A percentile compares a stretch with the other conserved stretches of the same genome.
Evolutionary conservation across 2,888 invertebrate genomes (phyloP).

Genomic region (Euproctis similis): DNA sequence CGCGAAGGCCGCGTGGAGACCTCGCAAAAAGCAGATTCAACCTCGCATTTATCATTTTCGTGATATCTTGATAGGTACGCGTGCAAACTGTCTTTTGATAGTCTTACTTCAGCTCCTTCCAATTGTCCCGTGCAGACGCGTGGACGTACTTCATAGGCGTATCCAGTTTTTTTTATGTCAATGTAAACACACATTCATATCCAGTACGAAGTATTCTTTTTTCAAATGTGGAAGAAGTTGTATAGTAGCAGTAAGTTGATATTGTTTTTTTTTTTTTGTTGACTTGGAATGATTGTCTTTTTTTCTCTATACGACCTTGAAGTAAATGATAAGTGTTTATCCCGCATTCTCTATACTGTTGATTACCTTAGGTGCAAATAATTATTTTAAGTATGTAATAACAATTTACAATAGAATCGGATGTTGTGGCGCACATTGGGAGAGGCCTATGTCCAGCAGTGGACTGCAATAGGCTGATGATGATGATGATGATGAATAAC

Average conservation of each 20-base stretch:
- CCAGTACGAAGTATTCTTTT: too few species aligned
- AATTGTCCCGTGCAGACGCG: conserved; percentile 34
- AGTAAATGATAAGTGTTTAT: conserved; percentile 9
- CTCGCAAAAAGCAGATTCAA: conserved; percentile 61
- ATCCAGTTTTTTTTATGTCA: conserved; percentile 4
- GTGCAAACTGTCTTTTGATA: conserved; percentile 50
- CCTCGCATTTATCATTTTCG: conserved; percentile 64
- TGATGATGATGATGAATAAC: too few species aligned
- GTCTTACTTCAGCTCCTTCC: conserved; percentile 42
- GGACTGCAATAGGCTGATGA: too few species aligned
- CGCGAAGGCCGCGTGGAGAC: conserved; percentile 55
- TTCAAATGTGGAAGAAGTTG: conserved; percentile 36
- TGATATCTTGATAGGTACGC: conserved; percentile 64
- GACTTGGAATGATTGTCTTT: conserved; percentile 4
- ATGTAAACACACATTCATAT: too few species aligned
- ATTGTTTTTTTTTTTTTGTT: conserved; percentile 11
- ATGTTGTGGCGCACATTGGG: too few species aligned
- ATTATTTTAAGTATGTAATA: too few species aligned
- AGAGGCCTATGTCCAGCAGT: too few species aligned
- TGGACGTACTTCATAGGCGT: conserved; percentile 5
- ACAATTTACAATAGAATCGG: too few species aligned
- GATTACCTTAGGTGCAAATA: too few species aligned
- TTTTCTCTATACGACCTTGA: not conserved
- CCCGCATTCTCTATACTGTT: conserved; percentile 8
- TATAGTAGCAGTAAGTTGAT: conserved; percentile 35